These are phyloP conservation scores for Hydrozoanthus gracilis DNA, from an alignment of 92 coral and sea anemone species.

Conservation along the genomic window DNA sequence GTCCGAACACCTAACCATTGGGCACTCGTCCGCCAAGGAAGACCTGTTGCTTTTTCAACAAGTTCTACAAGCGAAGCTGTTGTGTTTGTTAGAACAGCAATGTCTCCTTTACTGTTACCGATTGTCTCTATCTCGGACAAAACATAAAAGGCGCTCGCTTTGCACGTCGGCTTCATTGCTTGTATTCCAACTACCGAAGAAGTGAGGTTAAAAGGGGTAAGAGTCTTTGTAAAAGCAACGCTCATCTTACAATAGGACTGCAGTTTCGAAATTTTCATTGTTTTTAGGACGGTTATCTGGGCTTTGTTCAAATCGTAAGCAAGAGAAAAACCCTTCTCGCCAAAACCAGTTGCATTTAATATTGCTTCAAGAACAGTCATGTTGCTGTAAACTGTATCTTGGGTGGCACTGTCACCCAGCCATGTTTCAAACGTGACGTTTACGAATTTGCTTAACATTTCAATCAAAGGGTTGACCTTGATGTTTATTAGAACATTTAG, in stretches of 20 bases:
- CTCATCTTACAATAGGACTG: slow-evolving; percentile 54
- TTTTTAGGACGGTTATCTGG: slow-evolving; percentile 47
- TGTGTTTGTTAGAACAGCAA: slow-evolving; percentile 43
- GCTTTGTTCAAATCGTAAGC: neutral
- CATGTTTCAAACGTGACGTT: slow-evolving; percentile 43
- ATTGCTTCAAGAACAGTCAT: slow-evolving; percentile 50
- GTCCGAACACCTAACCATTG: slow-evolving; percentile 54
- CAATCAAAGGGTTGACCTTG: slow-evolving; percentile 32
- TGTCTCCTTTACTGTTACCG: slow-evolving; percentile 38
- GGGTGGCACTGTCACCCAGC: slow-evolving; percentile 46
- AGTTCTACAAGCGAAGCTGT: slow-evolving; percentile 64
- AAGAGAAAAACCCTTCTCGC: neutral
- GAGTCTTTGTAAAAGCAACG: slow-evolving; percentile 40
- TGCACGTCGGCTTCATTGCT: slow-evolving; percentile 35
- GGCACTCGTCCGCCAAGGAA: slow-evolving; percentile 72
- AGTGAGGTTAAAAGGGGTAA: slow-evolving; percentile 50
- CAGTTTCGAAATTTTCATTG: slow-evolving; percentile 46
- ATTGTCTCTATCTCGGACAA: slow-evolving; percentile 47
- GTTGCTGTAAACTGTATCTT: slow-evolving; percentile 50
- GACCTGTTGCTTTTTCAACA: slow-evolving; percentile 57
- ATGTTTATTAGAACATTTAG: slow-evolving; percentile 47
- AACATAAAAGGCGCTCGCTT: slow-evolving; percentile 60
- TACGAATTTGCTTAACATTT: slow-evolving; percentile 56
- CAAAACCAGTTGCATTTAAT: slow-evolving; percentile 9
- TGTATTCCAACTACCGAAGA: slow-evolving; percentile 53